Percentiles rank a stretch among this genome's conserved stretches.
Evolutionary conservation across 2,888 invertebrate genomes (phyloP).

Genomic region (Cephus rjabovi): DNA sequence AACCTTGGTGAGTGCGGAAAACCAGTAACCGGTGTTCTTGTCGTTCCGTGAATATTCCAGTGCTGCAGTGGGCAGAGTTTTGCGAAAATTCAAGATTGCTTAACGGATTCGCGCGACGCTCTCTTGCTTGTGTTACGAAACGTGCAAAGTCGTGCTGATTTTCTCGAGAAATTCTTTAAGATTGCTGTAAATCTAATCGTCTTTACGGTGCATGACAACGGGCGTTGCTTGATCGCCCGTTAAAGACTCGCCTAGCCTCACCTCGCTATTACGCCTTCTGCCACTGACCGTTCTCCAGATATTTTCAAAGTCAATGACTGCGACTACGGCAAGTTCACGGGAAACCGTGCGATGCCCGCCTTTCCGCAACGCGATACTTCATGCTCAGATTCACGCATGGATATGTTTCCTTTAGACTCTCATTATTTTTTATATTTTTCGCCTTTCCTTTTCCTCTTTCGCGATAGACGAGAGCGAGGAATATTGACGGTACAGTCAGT

Average conservation of each 20-base stretch:
- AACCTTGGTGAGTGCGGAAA: background rate
- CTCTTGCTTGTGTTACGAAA: background rate
- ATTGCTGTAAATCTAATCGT: background rate
- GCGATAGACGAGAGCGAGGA: background rate
- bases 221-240: constrained; percentile 46
- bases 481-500: background rate
- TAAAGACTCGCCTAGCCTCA: constrained; percentile 46
- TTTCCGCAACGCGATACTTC: background rate
- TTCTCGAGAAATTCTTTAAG: background rate
- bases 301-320: constrained; percentile 53
- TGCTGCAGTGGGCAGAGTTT: background rate
- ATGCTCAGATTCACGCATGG: background rate
- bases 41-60: background rate
- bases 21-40: background rate
- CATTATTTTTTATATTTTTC: background rate
- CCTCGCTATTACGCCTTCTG: constrained; percentile 23
- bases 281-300: constrained; percentile 46
- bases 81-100: background rate
- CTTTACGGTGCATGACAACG: constrained; percentile 1
- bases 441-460: background rate
- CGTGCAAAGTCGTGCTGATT: background rate
- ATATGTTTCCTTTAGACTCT: background rate
- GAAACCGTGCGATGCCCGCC: constrained; percentile 7
- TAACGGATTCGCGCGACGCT: background rate
- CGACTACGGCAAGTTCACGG: constrained; percentile 36